Percentiles rank a stretch among this genome's conserved stretches.
phyloP scores from a whole-genome alignment of 2,113 vertebrate species.

The Ochotona curzoniae region DNA sequence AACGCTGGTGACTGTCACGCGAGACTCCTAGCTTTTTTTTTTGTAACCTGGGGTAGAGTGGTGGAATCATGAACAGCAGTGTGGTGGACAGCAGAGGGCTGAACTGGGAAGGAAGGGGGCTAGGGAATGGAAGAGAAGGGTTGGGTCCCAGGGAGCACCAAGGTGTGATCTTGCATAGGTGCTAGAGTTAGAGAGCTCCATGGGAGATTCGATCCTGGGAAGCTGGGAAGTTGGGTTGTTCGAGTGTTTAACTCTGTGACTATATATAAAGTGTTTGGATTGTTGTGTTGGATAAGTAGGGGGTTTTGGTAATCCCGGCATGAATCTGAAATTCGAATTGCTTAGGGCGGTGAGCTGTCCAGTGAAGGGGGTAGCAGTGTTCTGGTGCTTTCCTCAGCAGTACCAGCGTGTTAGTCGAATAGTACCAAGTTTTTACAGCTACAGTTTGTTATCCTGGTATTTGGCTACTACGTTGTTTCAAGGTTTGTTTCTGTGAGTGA shows the following conservation, averaged over 20 bases:
- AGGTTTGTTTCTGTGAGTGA: neutral
- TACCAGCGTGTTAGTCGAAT: neutral
- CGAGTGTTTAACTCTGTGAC: conserved; percentile 7
- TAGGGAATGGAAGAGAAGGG: neutral
- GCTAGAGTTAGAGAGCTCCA: neutral
- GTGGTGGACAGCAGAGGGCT: too few species aligned
- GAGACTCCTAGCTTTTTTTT: neutral
- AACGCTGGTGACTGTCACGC: neutral
- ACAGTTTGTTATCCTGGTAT: neutral
- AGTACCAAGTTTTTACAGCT: conserved; percentile 20
- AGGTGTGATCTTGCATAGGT: neutral
- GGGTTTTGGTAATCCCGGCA: neutral
- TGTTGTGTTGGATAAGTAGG: neutral
- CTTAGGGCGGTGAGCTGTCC: neutral
- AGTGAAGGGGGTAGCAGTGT: neutral
- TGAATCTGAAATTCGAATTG: neutral
- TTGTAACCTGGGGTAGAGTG: neutral
- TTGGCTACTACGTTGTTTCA: neutral
- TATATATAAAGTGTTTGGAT: neutral
- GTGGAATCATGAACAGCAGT: conserved; percentile 49
- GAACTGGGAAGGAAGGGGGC: neutral
- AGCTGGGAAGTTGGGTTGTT: neutral
- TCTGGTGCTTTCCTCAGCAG: neutral
- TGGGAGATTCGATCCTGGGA: neutral
- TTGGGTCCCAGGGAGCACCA: neutral